Evolutionary conservation across 2,797 vertebrate species (phyloP).

Genomic region (Rhinoraja longicauda): DNA sequence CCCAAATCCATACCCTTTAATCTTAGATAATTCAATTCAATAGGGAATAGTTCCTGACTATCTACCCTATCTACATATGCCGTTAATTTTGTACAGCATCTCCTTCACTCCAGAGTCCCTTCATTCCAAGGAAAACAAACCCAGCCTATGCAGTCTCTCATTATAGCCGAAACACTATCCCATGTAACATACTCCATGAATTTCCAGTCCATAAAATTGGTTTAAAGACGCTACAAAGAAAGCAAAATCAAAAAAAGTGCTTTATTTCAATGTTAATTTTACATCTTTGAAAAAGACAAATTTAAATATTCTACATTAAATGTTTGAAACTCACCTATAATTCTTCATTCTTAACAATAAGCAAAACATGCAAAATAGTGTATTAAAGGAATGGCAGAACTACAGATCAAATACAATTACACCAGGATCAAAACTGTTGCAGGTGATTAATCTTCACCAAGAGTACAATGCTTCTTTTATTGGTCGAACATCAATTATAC

Average conservation of each 20-base stretch:
- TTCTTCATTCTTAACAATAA: neutral
- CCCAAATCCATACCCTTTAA: no score
- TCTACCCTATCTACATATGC: no score
- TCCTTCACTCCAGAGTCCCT: no score
- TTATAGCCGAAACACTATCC: no score
- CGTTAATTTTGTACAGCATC: no score
- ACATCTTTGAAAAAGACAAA: neutral
- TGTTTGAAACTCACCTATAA: neutral
- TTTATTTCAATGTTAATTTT: neutral
- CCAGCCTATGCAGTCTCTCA: no score
- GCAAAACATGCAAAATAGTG: neutral
- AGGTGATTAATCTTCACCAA: neutral
- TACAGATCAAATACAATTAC: neutral
- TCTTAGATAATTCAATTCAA: no score
- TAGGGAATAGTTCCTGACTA: no score
- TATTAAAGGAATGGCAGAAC: neutral
- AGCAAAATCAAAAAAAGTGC: neutral
- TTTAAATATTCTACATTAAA: neutral
- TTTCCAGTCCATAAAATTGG: neutral
- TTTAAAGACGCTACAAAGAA: neutral
- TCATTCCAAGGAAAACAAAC: no score
- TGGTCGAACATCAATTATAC: neutral
- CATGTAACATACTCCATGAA: no score
- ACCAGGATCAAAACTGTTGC: neutral
- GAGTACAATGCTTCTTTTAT: neutral